These are phyloP conservation scores for Drosophila austrosaltans DNA, from an alignment of 2,888 invertebrate species.

Conservation along the genomic window DNA sequence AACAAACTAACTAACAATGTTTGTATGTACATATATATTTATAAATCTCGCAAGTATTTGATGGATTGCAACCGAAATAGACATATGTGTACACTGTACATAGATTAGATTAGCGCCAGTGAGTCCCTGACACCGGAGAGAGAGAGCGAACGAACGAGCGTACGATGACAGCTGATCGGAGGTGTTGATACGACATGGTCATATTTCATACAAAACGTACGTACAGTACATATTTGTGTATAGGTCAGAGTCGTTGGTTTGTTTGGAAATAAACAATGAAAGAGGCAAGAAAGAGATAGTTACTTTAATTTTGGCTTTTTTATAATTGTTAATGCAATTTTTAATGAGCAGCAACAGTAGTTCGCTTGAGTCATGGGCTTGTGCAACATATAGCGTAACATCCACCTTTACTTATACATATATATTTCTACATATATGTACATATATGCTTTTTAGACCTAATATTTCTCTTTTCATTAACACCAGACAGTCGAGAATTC, in stretches of 20 bases:
- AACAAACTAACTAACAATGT: conserved; percentile 11
- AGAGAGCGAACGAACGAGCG: too few species aligned
- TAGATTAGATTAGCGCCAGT: conserved; percentile 62
- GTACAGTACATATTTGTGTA: conserved; percentile 1
- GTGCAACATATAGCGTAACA: background rate
- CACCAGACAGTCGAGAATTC: conserved; percentile 37
- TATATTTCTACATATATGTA: background rate
- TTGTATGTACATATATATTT: background rate
- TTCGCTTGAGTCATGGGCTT: conserved; percentile 38
- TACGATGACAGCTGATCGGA: conserved; percentile 53
- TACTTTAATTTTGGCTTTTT: background rate
- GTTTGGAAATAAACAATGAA: conserved; percentile 17
- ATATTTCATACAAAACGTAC: conserved; percentile 40
- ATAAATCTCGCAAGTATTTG: conserved; percentile 21
- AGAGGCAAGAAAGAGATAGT: conserved; percentile 5
- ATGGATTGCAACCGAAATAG: conserved; percentile 52
- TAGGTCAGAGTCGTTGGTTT: conserved; percentile 15
- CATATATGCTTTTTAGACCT: conserved; percentile 10
- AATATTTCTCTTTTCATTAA: conserved; percentile 56
- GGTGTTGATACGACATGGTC: conserved; percentile 49
- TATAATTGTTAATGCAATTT: conserved; percentile 28
- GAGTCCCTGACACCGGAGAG: conserved; percentile 47
- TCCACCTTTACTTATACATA: background rate
- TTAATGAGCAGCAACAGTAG: conserved; percentile 26
- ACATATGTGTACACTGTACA: conserved; percentile 15